These are phyloP conservation scores for Drosophila sturtevanti DNA, from an alignment of 1,140 invertebrate species.

Conservation along the genomic window DNA sequence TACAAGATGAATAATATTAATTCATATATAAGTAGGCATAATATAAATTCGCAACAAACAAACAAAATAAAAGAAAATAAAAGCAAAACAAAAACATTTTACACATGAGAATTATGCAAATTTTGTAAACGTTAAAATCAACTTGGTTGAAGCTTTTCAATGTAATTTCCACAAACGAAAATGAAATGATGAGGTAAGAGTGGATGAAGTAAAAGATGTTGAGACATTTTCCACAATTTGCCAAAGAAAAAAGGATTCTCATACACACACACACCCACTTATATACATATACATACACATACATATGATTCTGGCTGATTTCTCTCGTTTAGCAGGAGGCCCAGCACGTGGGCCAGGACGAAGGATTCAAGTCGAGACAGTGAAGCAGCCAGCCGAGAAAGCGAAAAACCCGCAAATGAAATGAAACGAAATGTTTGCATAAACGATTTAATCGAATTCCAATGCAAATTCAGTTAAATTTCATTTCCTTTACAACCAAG, in stretches of 20 bases:
- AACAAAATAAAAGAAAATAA: constrained; percentile 34
- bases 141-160: constrained; percentile 68
- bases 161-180: constrained; percentile 57
- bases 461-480: constrained; percentile 83
- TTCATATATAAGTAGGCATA: constrained; percentile 74
- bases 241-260: constrained; percentile 62
- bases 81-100: constrained; percentile 37
- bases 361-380: neutral
- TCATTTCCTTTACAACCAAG: constrained; percentile 70
- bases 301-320: neutral
- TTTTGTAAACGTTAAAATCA: constrained; percentile 71
- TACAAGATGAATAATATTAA: constrained; percentile 70
- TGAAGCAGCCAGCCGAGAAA: constrained; percentile 50
- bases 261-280: constrained; percentile 45
- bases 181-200: constrained; percentile 39
- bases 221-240: constrained; percentile 37
- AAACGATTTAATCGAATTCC: constrained; percentile 83
- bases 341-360: neutral
- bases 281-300: neutral
- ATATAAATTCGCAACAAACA: constrained; percentile 55
- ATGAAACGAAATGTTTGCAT: constrained; percentile 83
- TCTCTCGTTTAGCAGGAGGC: constrained; percentile 11
- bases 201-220: no score
- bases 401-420: constrained; percentile 78
- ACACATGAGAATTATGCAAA: constrained; percentile 76